phyloP scores from a whole-genome alignment of 1,140 invertebrate genomes.

The Leptopilina boulardi region DNA sequence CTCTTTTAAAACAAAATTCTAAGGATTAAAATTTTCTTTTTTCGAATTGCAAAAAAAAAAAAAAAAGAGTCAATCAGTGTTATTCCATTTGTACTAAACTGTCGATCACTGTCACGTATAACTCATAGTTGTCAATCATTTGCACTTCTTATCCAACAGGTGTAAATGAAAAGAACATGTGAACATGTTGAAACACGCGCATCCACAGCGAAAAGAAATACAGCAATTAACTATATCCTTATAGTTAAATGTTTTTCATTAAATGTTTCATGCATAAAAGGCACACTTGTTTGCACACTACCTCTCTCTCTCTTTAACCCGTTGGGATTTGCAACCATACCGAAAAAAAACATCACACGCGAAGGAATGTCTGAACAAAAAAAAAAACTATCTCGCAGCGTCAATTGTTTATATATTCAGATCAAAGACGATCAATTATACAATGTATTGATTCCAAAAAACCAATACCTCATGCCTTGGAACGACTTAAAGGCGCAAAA shows the following conservation, averaged over 20 bases:
- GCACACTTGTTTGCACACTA: constrained; percentile 5
- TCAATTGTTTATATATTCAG: constrained; percentile 8
- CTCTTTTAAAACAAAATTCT: too few relatives aligned
- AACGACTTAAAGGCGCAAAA: too few relatives aligned
- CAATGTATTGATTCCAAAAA: not conserved
- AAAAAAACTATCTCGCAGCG: not conserved
- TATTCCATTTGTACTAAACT: constrained; percentile 27
- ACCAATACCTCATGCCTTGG: too few relatives aligned
- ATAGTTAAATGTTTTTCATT: constrained; percentile 25
- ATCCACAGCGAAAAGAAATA: not conserved
- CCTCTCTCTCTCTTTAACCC: not conserved
- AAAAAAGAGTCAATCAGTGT: constrained; percentile 17
- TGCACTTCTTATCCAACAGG: constrained; percentile 19
- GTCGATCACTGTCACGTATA: constrained; percentile 22
- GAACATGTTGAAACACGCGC: not conserved
- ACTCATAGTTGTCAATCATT: constrained; percentile 23
- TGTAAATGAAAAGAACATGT: constrained; percentile 27
- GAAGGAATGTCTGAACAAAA: constrained; percentile 25
- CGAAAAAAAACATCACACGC: not conserved
- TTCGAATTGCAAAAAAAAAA: not conserved
- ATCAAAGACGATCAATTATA: not conserved
- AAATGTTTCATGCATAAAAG: constrained; percentile 30
- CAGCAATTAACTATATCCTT: constrained; percentile 18
- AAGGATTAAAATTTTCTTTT: too few relatives aligned
- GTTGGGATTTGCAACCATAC: not conserved